Conservation (phyloP, 2,113 vertebrate genomes). For the Psettodes erumei region DNA sequence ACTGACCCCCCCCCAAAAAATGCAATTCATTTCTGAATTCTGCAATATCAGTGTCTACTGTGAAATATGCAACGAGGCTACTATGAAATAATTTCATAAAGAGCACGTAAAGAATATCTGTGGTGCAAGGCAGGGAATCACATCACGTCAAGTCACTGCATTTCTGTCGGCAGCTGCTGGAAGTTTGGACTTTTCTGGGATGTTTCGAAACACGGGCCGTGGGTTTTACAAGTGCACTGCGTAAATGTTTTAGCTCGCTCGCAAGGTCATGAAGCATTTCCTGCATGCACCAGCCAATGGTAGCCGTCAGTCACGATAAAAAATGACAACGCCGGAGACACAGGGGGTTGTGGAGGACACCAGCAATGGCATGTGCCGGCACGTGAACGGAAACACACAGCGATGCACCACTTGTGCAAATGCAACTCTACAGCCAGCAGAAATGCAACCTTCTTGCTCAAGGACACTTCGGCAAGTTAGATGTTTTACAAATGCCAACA, state of each 20-base stretch:
- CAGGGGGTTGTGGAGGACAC: slow-evolving; percentile 7
- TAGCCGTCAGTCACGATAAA: slow-evolving; percentile 19
- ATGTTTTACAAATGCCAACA: background rate
- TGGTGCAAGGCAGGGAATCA: slow-evolving; percentile 6
- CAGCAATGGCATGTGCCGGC: slow-evolving; percentile 1
- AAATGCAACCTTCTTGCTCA: background rate
- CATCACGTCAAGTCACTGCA: background rate
- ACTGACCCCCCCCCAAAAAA: background rate
- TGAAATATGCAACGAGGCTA: background rate
- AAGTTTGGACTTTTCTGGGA: background rate
- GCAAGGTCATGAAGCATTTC: slow-evolving; percentile 39
- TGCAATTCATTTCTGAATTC: slow-evolving; percentile 28
- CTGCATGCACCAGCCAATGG: slow-evolving; percentile 16
- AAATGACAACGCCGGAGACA: slow-evolving; percentile 16
- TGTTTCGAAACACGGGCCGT: slow-evolving; percentile 9
- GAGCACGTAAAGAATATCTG: background rate
- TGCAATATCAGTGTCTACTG: slow-evolving; percentile 6
- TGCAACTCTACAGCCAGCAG: background rate
- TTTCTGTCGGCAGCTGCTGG: background rate
- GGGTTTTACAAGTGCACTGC: slow-evolving; percentile 16
- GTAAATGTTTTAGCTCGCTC: slow-evolving; percentile 17
- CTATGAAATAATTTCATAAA: background rate
- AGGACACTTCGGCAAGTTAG: background rate
- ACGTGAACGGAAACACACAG: background rate
- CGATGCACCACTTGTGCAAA: background rate